Percentiles rank a stretch among this genome's conserved stretches.
These are phyloP conservation scores for Troides aeacus DNA, from an alignment of 2,888 invertebrate species.

Conservation along the genomic window DNA sequence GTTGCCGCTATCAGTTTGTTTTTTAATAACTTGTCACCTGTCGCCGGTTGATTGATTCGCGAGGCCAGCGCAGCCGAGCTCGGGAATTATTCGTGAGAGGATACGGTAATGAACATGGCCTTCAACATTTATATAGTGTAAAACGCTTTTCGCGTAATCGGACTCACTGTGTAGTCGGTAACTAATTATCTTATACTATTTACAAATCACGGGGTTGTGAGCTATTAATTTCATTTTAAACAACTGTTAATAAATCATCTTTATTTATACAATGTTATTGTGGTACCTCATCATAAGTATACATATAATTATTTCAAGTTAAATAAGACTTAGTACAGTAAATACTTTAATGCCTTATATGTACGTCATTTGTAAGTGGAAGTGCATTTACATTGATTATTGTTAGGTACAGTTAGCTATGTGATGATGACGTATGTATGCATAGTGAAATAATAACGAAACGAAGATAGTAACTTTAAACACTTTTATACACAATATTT, in stretches of 20 bases:
- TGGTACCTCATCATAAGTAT: background rate
- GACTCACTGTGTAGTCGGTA: slow-evolving; percentile 3
- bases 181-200: slow-evolving; percentile 10
- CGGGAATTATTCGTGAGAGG: slow-evolving; percentile 55
- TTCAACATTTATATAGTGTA: slow-evolving; percentile 35
- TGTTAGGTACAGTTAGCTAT: slow-evolving; percentile 10
- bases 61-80: slow-evolving; percentile 45
- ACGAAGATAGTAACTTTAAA: background rate
- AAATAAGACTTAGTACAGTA: slow-evolving; percentile 14
- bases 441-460: background rate
- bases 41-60: slow-evolving; percentile 64
- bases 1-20: slow-evolving; percentile 53
- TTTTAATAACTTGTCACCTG: slow-evolving; percentile 53
- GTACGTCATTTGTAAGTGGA: slow-evolving; percentile 2
- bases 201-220: slow-evolving; percentile 8
- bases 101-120: slow-evolving; percentile 49
- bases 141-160: background rate
- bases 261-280: slow-evolving; percentile 16
- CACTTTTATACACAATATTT: background rate
- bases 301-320: slow-evolving; percentile 6
- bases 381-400: slow-evolving; percentile 8
- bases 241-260: slow-evolving; percentile 25
- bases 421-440: background rate
- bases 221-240: slow-evolving; percentile 20
- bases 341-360: slow-evolving; percentile 1